Evolutionary conservation across 2,113 vertebrate genomes (phyloP).

Genomic region (Scomber japonicus): DNA sequence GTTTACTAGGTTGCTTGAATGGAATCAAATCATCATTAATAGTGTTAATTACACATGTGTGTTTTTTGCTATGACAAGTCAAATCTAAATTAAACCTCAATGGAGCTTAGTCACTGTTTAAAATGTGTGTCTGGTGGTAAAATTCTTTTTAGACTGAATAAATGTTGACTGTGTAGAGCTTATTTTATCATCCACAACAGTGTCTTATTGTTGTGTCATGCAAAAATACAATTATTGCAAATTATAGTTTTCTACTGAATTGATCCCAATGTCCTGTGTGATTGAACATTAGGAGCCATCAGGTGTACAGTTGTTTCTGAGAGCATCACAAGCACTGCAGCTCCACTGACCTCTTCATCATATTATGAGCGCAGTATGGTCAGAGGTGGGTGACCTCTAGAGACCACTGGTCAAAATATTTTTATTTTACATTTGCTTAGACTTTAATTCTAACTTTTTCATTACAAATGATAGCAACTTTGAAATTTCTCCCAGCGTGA

Average conservation of each 20-base stretch:
- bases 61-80: too few species aligned
- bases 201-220: background rate
- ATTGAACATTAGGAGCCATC: conserved; percentile 66
- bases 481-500: too few species aligned
- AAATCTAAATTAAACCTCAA: too few species aligned
- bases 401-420: background rate
- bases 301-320: conserved; percentile 59
- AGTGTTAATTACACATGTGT: too few species aligned
- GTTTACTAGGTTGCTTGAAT: too few species aligned
- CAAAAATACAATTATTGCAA: background rate
- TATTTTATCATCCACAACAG: background rate
- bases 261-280: conserved; percentile 31
- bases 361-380: conserved; percentile 35
- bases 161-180: background rate
- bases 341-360: conserved; percentile 22
- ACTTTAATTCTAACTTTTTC: too few species aligned
- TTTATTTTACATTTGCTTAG: too few species aligned
- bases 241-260: background rate
- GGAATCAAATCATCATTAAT: too few species aligned
- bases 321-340: background rate
- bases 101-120: too few species aligned
- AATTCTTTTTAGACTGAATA: background rate
- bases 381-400: background rate
- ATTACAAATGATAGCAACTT: too few species aligned
- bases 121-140: background rate